These are phyloP conservation scores for Microctonus aethiopoides DNA, from an alignment of 2,888 invertebrate species.

Conservation along the genomic window DNA sequence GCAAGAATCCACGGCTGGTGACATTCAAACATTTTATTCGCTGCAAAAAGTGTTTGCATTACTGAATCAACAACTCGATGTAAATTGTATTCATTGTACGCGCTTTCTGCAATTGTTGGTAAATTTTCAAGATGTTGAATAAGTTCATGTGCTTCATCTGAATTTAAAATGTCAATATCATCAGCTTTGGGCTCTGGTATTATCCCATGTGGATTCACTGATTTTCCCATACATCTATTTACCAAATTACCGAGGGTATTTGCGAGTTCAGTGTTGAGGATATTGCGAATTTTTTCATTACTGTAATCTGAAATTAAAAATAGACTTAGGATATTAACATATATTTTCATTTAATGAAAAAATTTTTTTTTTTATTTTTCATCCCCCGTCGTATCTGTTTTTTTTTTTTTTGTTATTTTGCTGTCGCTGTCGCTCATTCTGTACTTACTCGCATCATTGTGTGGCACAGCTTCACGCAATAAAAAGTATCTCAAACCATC, in stretches of 20 bases:
- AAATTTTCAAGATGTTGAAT: constrained; percentile 69
- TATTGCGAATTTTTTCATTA: constrained; percentile 77
- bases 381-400: too few species aligned
- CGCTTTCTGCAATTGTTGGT: constrained; percentile 73
- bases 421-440: neutral
- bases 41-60: constrained; percentile 78
- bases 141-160: constrained; percentile 70
- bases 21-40: constrained; percentile 88
- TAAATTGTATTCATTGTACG: constrained; percentile 82
- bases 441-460: constrained; percentile 89
- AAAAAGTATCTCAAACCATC: constrained; percentile 92
- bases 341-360: neutral
- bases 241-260: constrained; percentile 93
- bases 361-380: too few species aligned
- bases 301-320: constrained; percentile 78
- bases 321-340: neutral
- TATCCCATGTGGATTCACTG: constrained; percentile 82
- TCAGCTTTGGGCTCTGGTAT: constrained; percentile 74
- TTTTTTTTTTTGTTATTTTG: too few species aligned
- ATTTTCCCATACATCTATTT: constrained; percentile 80
- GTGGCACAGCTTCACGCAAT: constrained; percentile 88
- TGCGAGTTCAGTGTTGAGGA: constrained; percentile 89
- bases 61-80: constrained; percentile 85
- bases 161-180: constrained; percentile 65
- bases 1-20: constrained; percentile 90